A percentile compares a stretch with the other conserved stretches of the same genome.
These are phyloP conservation scores for Acrocephalus scirpaceus DNA, from an alignment of 2,797 vertebrate species.

Conservation along the genomic window DNA sequence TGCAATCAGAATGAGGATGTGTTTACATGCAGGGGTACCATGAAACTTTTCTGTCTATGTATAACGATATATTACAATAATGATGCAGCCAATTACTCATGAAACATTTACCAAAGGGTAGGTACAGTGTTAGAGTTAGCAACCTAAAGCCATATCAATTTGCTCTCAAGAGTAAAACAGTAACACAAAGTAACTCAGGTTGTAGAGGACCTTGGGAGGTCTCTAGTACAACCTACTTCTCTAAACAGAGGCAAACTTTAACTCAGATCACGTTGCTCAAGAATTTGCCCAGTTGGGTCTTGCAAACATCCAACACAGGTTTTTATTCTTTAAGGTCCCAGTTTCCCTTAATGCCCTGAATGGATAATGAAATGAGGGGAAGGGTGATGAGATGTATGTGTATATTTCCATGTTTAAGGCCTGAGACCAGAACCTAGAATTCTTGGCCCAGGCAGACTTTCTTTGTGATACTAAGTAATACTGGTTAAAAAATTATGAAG, in stretches of 20 bases:
- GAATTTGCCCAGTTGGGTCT: background rate
- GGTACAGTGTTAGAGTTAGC: background rate
- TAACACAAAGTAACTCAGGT: background rate
- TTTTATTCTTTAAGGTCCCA: background rate
- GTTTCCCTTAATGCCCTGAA: background rate
- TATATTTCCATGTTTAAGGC: background rate
- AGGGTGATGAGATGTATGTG: background rate
- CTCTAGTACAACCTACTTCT: background rate
- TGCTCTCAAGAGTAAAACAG: background rate
- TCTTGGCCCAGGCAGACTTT: background rate
- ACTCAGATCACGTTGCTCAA: background rate
- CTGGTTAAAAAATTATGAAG: background rate
- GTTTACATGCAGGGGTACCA: background rate
- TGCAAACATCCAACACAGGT: background rate
- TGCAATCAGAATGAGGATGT: background rate
- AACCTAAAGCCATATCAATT: background rate
- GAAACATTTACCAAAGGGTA: background rate
- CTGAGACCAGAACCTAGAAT: background rate
- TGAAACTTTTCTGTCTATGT: background rate
- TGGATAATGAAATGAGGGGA: background rate
- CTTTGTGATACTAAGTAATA: background rate
- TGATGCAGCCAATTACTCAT: background rate
- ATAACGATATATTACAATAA: background rate
- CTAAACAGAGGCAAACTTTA: background rate
- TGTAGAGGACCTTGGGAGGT: background rate